Conservation (phyloP, 2,797 vertebrate species). For the Scleropages formosus region DNA sequence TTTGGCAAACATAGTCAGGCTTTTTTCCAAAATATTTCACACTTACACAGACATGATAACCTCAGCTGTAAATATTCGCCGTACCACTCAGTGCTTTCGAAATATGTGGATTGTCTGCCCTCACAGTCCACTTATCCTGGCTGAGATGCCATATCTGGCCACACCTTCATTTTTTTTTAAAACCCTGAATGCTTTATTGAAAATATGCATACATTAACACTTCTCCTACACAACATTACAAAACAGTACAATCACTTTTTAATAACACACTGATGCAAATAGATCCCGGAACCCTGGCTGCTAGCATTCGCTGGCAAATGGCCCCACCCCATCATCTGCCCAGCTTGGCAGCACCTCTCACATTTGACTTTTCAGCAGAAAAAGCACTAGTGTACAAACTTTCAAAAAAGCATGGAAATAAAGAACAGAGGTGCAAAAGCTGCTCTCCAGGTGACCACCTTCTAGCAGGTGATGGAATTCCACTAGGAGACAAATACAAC, state of each 20-base stretch:
- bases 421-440: not conserved
- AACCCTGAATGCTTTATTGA: conserved; percentile 67
- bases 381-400: not conserved
- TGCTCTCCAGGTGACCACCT: conserved; percentile 2
- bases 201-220: conserved; percentile 58
- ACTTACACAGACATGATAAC: not conserved
- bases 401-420: conserved; percentile 1
- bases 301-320: conserved; percentile 49
- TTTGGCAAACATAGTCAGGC: not conserved
- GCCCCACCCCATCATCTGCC: conserved; percentile 37
- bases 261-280: conserved; percentile 62
- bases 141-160: not conserved
- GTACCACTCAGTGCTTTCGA: not conserved
- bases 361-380: conserved; percentile 34
- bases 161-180: conserved; percentile 50
- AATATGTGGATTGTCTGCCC: too few species aligned
- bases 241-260: conserved; percentile 58
- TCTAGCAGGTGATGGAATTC: not conserved
- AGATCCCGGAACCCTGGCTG: conserved; percentile 32
- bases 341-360: conserved; percentile 30
- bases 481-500: not conserved
- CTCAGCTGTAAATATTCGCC: not conserved
- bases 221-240: conserved; percentile 58
- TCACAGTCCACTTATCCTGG: too few species aligned
- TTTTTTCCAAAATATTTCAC: not conserved